A percentile compares a stretch with the other conserved stretches of the same genome.
Conservation (phyloP, 2,888 invertebrate species). For the Pseudococcus viburni region DNA sequence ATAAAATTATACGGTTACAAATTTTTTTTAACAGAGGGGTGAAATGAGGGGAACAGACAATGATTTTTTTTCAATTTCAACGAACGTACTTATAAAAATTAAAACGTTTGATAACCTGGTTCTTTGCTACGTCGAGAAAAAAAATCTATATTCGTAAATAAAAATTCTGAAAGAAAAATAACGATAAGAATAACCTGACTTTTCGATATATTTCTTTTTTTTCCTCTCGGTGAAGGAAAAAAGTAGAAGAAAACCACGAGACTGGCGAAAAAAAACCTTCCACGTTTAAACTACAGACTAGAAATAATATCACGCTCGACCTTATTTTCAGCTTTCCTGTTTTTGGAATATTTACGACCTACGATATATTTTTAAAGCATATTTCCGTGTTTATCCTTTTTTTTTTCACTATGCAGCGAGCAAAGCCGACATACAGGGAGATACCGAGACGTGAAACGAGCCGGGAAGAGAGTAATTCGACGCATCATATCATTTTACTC, state of each 20-base stretch:
- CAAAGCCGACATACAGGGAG: neutral
- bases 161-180: constrained; percentile 3
- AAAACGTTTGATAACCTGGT: neutral
- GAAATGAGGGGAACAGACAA: neutral
- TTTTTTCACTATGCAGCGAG: neutral
- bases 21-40: too few relatives aligned
- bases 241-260: neutral
- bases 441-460: neutral
- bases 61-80: neutral
- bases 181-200: constrained; percentile 8
- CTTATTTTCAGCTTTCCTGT: constrained; percentile 5
- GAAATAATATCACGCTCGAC: constrained; percentile 10
- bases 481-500: constrained; percentile 35
- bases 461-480: neutral
- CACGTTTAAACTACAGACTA: constrained; percentile 6
- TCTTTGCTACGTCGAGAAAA: neutral
- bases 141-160: constrained; percentile 14
- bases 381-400: constrained; percentile 18
- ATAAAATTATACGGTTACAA: neutral
- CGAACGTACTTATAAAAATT: neutral
- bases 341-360: constrained; percentile 30
- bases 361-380: constrained; percentile 22
- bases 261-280: neutral
- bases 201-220: neutral
- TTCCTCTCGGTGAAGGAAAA: neutral